Conservation (phyloP, 2,888 invertebrate genomes). For the Emmelina monodactyla region DNA sequence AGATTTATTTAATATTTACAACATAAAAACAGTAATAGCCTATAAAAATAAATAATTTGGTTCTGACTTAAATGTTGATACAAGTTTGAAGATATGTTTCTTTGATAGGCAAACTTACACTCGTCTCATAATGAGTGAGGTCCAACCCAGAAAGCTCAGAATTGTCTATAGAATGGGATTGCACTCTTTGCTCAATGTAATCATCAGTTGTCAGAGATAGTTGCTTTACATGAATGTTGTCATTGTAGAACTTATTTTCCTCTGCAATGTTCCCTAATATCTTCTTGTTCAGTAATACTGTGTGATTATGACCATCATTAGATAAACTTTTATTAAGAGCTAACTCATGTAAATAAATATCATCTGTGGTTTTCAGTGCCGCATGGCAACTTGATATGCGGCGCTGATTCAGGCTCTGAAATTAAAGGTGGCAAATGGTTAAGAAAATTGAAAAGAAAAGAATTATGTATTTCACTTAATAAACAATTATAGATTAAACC, state of each 20-base stretch:
- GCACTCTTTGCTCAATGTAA: conserved; percentile 38
- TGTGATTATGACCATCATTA: too few species aligned
- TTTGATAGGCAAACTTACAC: conserved; percentile 24
- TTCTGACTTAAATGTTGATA: not conserved
- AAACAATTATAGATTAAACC: too few species aligned
- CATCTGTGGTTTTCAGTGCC: conserved; percentile 34
- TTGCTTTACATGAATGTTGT: not conserved
- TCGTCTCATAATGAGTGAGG: conserved; percentile 36
- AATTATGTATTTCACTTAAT: not conserved
- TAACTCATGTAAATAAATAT: conserved; percentile 31
- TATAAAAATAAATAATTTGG: not conserved
- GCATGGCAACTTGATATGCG: conserved; percentile 50
- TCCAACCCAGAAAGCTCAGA: conserved; percentile 24
- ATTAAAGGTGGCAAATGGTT: conserved; percentile 9
- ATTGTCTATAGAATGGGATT: conserved; percentile 24
- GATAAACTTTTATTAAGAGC: conserved; percentile 18
- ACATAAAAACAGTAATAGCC: not conserved
- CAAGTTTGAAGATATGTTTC: not conserved
- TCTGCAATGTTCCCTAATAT: too few species aligned
- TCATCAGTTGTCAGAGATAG: conserved; percentile 37
- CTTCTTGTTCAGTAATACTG: too few species aligned
- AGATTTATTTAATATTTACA: not conserved
- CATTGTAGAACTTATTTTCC: conserved; percentile 17
- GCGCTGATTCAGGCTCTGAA: conserved; percentile 41
- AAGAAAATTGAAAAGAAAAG: not conserved